Percentiles rank a stretch among this genome's conserved stretches.
Conservation (phyloP, 92 coral and sea anemone species). For the Heteractis magnifica region DNA sequence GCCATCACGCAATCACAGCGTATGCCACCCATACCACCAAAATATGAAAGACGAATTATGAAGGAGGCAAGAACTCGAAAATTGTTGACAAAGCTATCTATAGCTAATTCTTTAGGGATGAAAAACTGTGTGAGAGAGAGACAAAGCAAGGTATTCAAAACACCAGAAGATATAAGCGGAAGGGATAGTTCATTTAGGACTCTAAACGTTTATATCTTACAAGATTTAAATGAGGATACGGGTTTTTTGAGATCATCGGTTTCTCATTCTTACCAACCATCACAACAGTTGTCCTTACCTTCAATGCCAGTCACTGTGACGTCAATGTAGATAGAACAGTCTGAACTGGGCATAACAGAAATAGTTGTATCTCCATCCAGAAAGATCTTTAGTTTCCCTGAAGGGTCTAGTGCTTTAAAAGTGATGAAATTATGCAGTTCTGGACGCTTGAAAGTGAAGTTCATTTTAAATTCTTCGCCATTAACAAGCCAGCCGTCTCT, state of each 20-base stretch:
- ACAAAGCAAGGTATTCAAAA: too few relatives aligned
- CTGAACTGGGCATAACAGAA: conserved; percentile 77
- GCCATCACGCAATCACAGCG: too few relatives aligned
- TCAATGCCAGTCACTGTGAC: conserved; percentile 72
- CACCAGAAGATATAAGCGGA: too few relatives aligned
- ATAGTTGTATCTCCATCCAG: conserved; percentile 92
- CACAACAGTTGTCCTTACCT: conserved; percentile 40
- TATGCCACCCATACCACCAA: too few relatives aligned
- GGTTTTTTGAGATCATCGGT: background rate
- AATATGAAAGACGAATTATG: too few relatives aligned
- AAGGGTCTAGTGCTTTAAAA: conserved; percentile 67
- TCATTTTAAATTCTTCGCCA: conserved; percentile 67
- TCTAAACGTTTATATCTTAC: too few relatives aligned
- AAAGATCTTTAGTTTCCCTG: conserved; percentile 42
- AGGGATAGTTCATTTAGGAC: too few relatives aligned
- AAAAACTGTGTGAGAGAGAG: too few relatives aligned
- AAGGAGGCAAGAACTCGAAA: too few relatives aligned
- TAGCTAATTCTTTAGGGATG: too few relatives aligned
- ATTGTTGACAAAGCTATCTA: too few relatives aligned
- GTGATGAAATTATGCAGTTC: conserved; percentile 79
- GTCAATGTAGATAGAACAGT: conserved; percentile 71
- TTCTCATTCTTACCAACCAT: background rate
- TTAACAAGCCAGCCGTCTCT: conserved; percentile 58
- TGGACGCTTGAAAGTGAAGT: conserved; percentile 78
- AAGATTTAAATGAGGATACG: too few relatives aligned